Percentiles rank a stretch among this genome's conserved stretches.
Evolutionary conservation across 2,888 invertebrate species (phyloP).

Genomic region (Dimorphilus gyrociliatus): DNA sequence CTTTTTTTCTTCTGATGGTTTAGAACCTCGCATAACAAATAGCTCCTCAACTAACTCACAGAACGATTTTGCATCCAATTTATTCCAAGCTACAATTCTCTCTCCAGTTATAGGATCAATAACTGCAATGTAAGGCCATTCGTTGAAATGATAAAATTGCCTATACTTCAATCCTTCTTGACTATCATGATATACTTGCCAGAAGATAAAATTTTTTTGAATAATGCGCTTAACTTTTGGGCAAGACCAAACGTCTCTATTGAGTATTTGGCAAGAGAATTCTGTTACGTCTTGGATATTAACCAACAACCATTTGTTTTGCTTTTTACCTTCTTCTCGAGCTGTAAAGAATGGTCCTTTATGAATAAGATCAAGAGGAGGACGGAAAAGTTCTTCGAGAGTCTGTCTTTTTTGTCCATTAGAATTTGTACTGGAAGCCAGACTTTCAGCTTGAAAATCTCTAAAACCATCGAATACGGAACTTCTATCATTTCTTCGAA

Average conservation of each 20-base stretch:
- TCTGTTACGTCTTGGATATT: conserved; percentile 53
- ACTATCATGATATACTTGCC: conserved; percentile 47
- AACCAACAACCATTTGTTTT: conserved; percentile 51
- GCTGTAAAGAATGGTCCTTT: conserved; percentile 47
- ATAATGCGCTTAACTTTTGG: conserved; percentile 46
- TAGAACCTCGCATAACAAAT: not conserved
- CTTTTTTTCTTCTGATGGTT: too few species aligned
- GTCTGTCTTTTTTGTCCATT: conserved; percentile 39
- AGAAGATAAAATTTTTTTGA: conserved; percentile 49
- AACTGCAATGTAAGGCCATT: conserved; percentile 49
- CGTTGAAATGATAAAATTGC: conserved; percentile 48
- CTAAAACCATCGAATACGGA: conserved; percentile 42
- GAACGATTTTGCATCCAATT: conserved; percentile 33
- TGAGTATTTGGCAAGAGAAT: conserved; percentile 52
- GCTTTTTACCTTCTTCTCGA: conserved; percentile 43
- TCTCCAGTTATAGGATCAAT: conserved; percentile 55
- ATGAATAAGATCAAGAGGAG: conserved; percentile 51
- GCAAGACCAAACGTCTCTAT: conserved; percentile 55
- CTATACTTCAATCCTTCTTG: conserved; percentile 48
- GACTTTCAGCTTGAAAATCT: conserved; percentile 42
- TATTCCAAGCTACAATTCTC: conserved; percentile 41
- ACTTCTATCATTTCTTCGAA: conserved; percentile 21
- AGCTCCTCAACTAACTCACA: conserved; percentile 31
- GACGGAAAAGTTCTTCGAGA: conserved; percentile 51
- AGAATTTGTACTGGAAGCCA: conserved; percentile 23